Evolutionary conservation across 2,113 vertebrate species (phyloP).

Genomic region (Cephalopterus ornatus): DNA sequence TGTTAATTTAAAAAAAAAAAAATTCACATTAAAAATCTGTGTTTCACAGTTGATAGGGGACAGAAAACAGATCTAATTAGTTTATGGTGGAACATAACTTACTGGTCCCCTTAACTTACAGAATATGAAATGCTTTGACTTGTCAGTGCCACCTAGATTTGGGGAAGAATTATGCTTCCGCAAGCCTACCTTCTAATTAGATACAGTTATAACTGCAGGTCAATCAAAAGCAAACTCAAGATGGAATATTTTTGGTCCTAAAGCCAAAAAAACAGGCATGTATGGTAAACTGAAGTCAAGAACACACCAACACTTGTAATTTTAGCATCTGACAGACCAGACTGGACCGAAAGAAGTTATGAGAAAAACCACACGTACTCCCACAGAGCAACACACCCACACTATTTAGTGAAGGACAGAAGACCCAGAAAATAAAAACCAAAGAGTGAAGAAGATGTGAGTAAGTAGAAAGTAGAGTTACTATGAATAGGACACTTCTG

Average conservation of each 20-base stretch:
- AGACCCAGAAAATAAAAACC: background rate
- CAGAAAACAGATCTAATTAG: background rate
- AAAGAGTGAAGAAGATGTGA: background rate
- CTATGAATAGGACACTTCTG: background rate
- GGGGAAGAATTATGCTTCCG: background rate
- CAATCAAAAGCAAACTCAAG: background rate
- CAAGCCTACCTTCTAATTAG: background rate
- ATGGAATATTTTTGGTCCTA: background rate
- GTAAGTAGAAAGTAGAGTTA: background rate
- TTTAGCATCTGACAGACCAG: background rate
- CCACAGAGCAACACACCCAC: background rate
- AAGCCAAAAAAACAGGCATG: background rate
- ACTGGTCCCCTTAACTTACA: background rate
- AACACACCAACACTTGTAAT: background rate
- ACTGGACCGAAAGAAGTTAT: background rate
- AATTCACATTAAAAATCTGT: background rate
- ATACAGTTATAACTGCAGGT: background rate
- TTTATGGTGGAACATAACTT: background rate
- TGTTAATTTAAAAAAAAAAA: background rate
- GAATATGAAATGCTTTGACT: background rate
- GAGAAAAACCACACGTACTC: background rate
- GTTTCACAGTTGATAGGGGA: background rate
- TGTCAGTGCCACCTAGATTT: background rate
- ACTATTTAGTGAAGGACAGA: background rate
- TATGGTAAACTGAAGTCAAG: background rate